Evolutionary conservation across 2,797 vertebrate species (phyloP).

Genomic region (Enteromius radiatus): DNA sequence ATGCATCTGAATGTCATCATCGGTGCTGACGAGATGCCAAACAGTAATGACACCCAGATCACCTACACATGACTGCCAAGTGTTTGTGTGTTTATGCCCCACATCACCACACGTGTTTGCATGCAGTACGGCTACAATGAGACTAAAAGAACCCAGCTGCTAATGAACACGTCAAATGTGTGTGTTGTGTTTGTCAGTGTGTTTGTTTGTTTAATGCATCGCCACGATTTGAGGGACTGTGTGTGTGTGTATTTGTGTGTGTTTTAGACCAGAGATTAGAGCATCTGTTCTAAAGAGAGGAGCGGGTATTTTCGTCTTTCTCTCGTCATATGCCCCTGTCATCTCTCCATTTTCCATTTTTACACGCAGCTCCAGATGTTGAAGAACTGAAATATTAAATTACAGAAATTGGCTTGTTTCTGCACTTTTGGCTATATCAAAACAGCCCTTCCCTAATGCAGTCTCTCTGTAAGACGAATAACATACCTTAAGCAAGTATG

Average conservation of each 20-base stretch:
- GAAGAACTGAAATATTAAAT: constrained; percentile 85
- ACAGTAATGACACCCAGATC: constrained; percentile 87
- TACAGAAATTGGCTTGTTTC: constrained; percentile 82
- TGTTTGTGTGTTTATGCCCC: constrained; percentile 58
- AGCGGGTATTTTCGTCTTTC: constrained; percentile 73
- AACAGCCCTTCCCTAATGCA: constrained; percentile 74
- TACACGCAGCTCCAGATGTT: constrained; percentile 83
- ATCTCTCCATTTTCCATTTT: constrained; percentile 80
- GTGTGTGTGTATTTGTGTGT: neutral
- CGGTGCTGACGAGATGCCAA: constrained; percentile 80
- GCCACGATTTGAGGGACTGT: neutral
- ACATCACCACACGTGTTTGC: constrained; percentile 34
- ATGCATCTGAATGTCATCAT: constrained; percentile 83
- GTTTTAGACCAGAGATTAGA: constrained; percentile 65
- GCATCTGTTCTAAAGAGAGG: constrained; percentile 69
- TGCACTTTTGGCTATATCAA: constrained; percentile 78
- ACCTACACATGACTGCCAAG: constrained; percentile 81
- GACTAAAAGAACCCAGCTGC: constrained; percentile 13
- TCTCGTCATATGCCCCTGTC: constrained; percentile 74
- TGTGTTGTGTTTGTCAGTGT: constrained; percentile 15
- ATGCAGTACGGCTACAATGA: neutral
- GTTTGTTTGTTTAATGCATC: constrained; percentile 39
- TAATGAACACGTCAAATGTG: neutral
- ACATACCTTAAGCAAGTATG: constrained; percentile 29
- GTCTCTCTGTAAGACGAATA: constrained; percentile 43